Evolutionary conservation across 2,888 invertebrate species (phyloP), one percentile per base, ranked within the genome.

Genomic region (Cordilura impudica): DNA sequence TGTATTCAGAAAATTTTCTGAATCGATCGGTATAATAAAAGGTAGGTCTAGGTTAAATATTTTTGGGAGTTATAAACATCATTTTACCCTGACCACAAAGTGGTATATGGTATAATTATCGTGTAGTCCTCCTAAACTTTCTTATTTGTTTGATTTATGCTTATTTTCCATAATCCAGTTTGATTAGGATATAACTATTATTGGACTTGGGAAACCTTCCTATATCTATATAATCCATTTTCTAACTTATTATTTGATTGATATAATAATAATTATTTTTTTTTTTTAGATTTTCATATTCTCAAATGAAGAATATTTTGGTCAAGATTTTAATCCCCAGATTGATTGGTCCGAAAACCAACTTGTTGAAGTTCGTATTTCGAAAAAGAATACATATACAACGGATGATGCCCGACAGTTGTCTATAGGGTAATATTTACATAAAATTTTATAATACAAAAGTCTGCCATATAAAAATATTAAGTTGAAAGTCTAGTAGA

Each of bases 371-470:
- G 85, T 90, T 12, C 84, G 90, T 4, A 89, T 95, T 86, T 93
- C 94, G 0, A 93, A 94, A 21, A 94, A 94, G 84, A 93, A 94
- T 85, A 95, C 95, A 0, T 95, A 95, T 86, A 95, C 95, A 0
- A 95, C 95, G 0, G 92, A 92, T 72, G 94, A 95, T 85, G 94
- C 95, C 0, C 91, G 93, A 0, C 95, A 95, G 83, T 89, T 96
- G 51, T 90, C 91, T 1, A 91, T 93, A 53, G 87, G 87, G 86
- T 87, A 81, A 70, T 69, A 5, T n/a, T n/a, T 1, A 18, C 7
- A 49, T 18, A 49, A 2, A 19, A 49, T 8, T 4, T 49, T 16
- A 49, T 12, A 0, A 3, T 10, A 4, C 2, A 2, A 8, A 21
- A 49, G 49, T 10, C n/a, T 12, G 7, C 1, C 6, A 14, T 18